Percentiles rank a stretch among this genome's conserved stretches.
Evolutionary conservation across 2,797 vertebrate species (phyloP).

Genomic region (Coilia nasus): DNA sequence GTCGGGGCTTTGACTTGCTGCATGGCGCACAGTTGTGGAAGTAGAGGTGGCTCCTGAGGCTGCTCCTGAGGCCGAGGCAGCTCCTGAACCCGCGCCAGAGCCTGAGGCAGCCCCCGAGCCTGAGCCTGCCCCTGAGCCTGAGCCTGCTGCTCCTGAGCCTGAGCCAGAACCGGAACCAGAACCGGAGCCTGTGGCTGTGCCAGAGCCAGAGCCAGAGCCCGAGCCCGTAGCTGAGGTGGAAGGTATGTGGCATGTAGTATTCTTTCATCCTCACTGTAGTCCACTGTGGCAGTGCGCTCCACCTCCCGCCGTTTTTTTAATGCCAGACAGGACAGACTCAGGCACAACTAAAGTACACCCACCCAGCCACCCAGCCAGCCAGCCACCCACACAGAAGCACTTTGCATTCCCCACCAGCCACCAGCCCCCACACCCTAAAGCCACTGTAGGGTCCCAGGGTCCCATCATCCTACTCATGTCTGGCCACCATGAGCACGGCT

Average conservation of each 20-base stretch:
- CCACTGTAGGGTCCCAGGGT: not conserved
- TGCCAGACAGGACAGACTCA: slow-evolving; percentile 38
- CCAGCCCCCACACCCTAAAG: not conserved
- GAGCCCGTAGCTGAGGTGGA: slow-evolving; percentile 55
- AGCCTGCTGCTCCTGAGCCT: slow-evolving; percentile 61
- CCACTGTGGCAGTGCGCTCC: slow-evolving; percentile 46
- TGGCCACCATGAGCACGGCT: slow-evolving; percentile 26
- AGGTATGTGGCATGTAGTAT: slow-evolving; percentile 83
- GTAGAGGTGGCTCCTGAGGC: slow-evolving; percentile 70
- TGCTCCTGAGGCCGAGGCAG: slow-evolving; percentile 78
- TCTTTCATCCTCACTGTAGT: slow-evolving; percentile 62
- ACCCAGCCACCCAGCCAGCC: not conserved
- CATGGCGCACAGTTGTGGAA: slow-evolving; percentile 82
- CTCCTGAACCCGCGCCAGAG: slow-evolving; percentile 64
- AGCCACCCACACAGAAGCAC: not conserved
- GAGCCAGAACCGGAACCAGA: slow-evolving; percentile 57
- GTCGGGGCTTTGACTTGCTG: slow-evolving; percentile 66
- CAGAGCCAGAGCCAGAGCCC: slow-evolving; percentile 44
- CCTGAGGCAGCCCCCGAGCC: slow-evolving; percentile 35
- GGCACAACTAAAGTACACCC: not conserved
- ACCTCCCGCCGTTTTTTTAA: slow-evolving; percentile 28
- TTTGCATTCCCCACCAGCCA: not conserved
- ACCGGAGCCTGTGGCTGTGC: slow-evolving; percentile 57
- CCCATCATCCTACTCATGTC: slow-evolving; percentile 45
- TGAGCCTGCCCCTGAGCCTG: slow-evolving; percentile 66